Percentiles rank a stretch among this genome's conserved stretches.
These are phyloP conservation scores for Urocitellus parryii DNA, from an alignment of 2,113 vertebrate genomes.

Conservation along the genomic window DNA sequence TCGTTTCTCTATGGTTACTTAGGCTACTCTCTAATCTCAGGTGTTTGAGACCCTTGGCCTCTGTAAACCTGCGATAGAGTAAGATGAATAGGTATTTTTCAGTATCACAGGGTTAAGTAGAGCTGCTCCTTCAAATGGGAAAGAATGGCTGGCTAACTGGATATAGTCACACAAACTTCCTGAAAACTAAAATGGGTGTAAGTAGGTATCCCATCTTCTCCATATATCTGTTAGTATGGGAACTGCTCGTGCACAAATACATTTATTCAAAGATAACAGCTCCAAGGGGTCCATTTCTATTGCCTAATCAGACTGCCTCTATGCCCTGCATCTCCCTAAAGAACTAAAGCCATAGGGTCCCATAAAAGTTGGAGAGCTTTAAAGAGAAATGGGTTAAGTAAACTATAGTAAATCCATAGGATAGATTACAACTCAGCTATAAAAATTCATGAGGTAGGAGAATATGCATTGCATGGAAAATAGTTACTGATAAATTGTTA, in stretches of 20 bases:
- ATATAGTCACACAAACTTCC: neutral
- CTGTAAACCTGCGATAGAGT: neutral
- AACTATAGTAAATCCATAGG: conserved; percentile 33
- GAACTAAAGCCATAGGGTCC: neutral
- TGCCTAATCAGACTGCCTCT: conserved; percentile 17
- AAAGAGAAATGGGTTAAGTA: conserved; percentile 26
- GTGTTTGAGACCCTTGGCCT: neutral
- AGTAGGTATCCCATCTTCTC: neutral
- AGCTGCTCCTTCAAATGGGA: neutral
- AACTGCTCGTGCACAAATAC: neutral
- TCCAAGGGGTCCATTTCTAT: neutral
- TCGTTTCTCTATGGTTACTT: neutral
- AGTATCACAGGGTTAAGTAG: neutral
- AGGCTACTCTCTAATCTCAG: neutral
- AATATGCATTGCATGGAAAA: neutral
- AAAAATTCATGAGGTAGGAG: conserved; percentile 41
- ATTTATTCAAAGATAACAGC: neutral
- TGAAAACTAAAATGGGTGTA: conserved; percentile 13
- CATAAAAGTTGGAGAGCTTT: neutral
- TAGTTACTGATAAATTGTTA: conserved; percentile 15
- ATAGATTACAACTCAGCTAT: conserved; percentile 3
- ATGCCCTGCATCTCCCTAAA: neutral
- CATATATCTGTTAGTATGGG: neutral
- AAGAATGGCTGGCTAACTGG: neutral
- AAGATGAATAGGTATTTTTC: neutral